Percentiles rank a stretch among this genome's conserved stretches.
phyloP scores from a whole-genome alignment of 2,797 vertebrate species.

The Jordanella pulchra region DNA sequence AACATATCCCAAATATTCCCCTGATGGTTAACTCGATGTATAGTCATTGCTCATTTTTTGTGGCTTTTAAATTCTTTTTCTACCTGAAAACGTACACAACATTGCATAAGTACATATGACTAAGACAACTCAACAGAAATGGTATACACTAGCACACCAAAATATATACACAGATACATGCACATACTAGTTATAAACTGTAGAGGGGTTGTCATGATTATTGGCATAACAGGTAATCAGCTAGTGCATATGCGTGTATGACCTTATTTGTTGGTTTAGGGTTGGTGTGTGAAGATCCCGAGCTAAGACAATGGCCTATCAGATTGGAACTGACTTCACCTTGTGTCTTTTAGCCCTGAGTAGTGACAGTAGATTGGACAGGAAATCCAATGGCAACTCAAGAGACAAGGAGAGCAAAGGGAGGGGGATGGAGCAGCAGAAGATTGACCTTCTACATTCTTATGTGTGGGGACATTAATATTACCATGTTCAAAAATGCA shows the following conservation, averaged over 20 bases:
- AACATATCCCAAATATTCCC: background rate
- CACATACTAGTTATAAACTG: slow-evolving; percentile 77
- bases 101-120: slow-evolving; percentile 61
- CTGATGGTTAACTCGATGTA: background rate
- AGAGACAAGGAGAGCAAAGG: slow-evolving; percentile 77
- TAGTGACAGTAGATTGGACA: slow-evolving; percentile 88
- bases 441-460: slow-evolving; percentile 81
- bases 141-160: slow-evolving; percentile 58
- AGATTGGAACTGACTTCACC: slow-evolving; percentile 93
- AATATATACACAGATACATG: slow-evolving; percentile 46
- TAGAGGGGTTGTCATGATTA: slow-evolving; percentile 71
- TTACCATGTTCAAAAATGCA: background rate
- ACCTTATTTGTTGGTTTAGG: slow-evolving; percentile 18
- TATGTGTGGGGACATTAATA: slow-evolving; percentile 10
- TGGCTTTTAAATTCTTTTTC: background rate
- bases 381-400: slow-evolving; percentile 88
- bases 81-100: too few species aligned
- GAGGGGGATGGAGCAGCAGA: slow-evolving; percentile 62
- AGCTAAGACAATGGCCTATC: slow-evolving; percentile 87
- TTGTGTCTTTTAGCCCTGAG: slow-evolving; percentile 87
- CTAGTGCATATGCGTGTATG: slow-evolving; percentile 29
- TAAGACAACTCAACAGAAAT: slow-evolving; percentile 29
- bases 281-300: slow-evolving; percentile 42
- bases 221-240: slow-evolving; percentile 81
- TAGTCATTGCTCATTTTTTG: background rate